A percentile compares a stretch with the other conserved stretches of the same genome.
Evolutionary conservation across 2,888 invertebrate species (phyloP).

Genomic region (Aphrophora alni): DNA sequence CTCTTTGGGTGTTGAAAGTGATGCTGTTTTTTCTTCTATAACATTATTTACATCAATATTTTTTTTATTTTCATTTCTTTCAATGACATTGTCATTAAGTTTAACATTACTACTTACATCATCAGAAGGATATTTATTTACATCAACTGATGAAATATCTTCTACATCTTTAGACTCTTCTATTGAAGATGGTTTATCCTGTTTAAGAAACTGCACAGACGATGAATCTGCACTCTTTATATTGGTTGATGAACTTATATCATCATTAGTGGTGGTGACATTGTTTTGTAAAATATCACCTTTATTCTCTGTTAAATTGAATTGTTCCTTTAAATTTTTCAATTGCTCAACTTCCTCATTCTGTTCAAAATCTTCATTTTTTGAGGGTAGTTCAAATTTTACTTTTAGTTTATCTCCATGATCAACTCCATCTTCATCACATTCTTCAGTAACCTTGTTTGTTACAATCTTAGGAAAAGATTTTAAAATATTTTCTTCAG

Average conservation of each 20-base stretch:
- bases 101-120: not conserved
- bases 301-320: not conserved
- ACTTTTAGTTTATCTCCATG: not conserved
- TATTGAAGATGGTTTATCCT: not conserved
- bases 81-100: not conserved
- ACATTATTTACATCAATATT: not conserved
- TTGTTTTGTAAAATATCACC: not conserved
- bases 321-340: not conserved
- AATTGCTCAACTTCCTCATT: not conserved
- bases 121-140: too few species aligned
- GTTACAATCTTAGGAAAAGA: not conserved
- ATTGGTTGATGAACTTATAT: not conserved
- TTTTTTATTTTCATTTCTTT: not conserved
- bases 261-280: not conserved
- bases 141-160: not conserved
- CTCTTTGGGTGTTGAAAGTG: not conserved
- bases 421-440: not conserved
- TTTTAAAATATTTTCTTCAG: not conserved
- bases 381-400: not conserved
- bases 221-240: not conserved
- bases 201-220: not conserved
- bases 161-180: not conserved
- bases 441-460: not conserved
- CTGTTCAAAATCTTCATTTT: not conserved
- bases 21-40: not conserved